phyloP scores from a whole-genome alignment of 1,140 invertebrate genomes.

The Neuroterus valhalla region DNA sequence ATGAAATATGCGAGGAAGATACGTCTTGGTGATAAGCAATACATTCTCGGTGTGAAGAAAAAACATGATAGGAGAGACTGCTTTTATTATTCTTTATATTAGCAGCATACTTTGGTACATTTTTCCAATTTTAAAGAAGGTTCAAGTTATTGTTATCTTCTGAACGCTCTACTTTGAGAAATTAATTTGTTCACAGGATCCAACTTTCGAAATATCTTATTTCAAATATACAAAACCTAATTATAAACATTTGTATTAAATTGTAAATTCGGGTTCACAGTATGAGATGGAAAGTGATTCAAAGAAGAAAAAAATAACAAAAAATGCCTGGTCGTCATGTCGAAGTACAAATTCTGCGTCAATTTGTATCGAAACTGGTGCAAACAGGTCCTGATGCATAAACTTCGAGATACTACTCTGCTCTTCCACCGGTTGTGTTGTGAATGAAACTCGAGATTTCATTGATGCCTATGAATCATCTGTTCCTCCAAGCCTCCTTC shows the following conservation, averaged over 20 bases:
- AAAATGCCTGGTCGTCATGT: not conserved
- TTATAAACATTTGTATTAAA: not conserved
- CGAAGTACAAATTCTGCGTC: constrained; percentile 10
- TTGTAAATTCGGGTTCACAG: not conserved
- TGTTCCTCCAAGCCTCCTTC: not conserved
- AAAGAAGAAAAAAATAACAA: not conserved
- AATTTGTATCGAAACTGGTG: constrained; percentile 26
- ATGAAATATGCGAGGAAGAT: too few relatives aligned
- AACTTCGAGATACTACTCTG: constrained; percentile 12
- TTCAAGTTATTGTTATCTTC: too few relatives aligned
- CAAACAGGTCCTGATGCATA: constrained; percentile 29
- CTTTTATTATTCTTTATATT: too few relatives aligned
- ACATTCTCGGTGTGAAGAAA: too few relatives aligned
- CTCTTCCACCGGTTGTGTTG: constrained; percentile 24
- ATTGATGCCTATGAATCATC: constrained; percentile 28
- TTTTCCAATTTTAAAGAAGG: too few relatives aligned
- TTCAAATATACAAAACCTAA: too few relatives aligned
- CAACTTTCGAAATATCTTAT: too few relatives aligned
- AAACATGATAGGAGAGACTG: too few relatives aligned
- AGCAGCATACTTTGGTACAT: too few relatives aligned
- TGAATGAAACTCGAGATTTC: constrained; percentile 23
- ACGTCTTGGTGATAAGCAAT: too few relatives aligned
- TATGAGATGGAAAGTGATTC: not conserved
- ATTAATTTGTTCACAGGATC: too few relatives aligned
- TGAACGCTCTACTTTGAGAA: too few relatives aligned